Conservation (phyloP, 2,113 vertebrate genomes). For the Grantiella picta region DNA sequence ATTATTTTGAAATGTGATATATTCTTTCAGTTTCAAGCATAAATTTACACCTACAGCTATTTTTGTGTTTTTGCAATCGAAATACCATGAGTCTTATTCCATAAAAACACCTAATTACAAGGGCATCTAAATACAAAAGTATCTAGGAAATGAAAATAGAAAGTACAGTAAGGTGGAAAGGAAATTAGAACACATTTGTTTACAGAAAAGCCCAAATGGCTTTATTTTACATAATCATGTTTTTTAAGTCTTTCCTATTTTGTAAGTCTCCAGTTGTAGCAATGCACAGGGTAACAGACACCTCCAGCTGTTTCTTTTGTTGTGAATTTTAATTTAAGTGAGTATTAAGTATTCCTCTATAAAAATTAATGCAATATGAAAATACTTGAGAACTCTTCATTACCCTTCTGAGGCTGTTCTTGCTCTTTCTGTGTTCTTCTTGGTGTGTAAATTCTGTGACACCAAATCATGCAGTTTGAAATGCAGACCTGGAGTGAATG, state of each 20-base stretch:
- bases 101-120: not conserved
- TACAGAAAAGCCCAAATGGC: not conserved
- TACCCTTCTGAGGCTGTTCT: not conserved
- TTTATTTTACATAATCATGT: not conserved
- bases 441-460: not conserved
- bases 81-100: not conserved
- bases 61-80: not conserved
- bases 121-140: not conserved
- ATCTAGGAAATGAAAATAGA: not conserved
- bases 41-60: not conserved
- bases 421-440: not conserved
- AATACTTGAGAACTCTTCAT: not conserved
- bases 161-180: not conserved
- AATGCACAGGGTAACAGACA: not conserved
- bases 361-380: not conserved
- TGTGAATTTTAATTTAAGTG: conserved; percentile 1
- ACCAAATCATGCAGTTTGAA: not conserved
- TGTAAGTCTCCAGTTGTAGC: not conserved
- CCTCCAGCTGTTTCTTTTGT: not conserved
- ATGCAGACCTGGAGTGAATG: not conserved
- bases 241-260: not conserved
- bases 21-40: not conserved
- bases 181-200: not conserved
- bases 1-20: not conserved
- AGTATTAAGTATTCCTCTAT: not conserved